These are phyloP conservation scores for Mesochorus sp. DNA, from an alignment of 2,888 invertebrate species.

Conservation along the genomic window DNA sequence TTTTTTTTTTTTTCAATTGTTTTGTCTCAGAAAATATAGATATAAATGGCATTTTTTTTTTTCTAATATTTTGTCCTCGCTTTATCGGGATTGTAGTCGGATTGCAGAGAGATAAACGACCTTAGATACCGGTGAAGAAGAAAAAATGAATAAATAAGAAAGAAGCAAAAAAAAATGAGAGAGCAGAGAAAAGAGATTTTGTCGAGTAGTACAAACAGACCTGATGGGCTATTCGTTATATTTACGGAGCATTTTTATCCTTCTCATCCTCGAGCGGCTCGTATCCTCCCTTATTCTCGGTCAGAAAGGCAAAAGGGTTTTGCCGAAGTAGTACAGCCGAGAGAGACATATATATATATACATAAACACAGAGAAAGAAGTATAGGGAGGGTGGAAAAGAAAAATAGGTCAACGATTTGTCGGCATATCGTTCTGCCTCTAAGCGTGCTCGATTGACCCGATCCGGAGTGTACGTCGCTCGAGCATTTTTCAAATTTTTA, in stretches of 20 bases:
- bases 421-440: conserved; percentile 27
- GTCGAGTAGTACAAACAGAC: conserved; percentile 48
- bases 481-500: no score
- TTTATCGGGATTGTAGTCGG: no score
- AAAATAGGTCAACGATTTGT: conserved; percentile 52
- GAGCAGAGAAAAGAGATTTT: conserved; percentile 24
- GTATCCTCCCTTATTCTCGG: conserved; percentile 12
- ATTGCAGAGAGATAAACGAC: neutral
- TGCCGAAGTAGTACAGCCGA: conserved; percentile 28
- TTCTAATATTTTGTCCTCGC: no score
- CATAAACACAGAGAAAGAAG: no score
- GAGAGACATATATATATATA: no score
- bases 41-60: neutral
- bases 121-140: neutral
- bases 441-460: conserved; percentile 52
- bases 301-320: conserved; percentile 32
- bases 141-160: conserved; percentile 24
- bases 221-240: conserved; percentile 54
- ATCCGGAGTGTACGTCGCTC: conserved; percentile 35
- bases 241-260: conserved; percentile 49
- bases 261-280: neutral
- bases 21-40: no score
- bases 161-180: neutral
- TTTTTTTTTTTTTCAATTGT: no score
- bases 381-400: neutral